These are phyloP conservation scores for Embiotoca jacksoni DNA, from an alignment of 2,113 vertebrate species.

Conservation along the genomic window DNA sequence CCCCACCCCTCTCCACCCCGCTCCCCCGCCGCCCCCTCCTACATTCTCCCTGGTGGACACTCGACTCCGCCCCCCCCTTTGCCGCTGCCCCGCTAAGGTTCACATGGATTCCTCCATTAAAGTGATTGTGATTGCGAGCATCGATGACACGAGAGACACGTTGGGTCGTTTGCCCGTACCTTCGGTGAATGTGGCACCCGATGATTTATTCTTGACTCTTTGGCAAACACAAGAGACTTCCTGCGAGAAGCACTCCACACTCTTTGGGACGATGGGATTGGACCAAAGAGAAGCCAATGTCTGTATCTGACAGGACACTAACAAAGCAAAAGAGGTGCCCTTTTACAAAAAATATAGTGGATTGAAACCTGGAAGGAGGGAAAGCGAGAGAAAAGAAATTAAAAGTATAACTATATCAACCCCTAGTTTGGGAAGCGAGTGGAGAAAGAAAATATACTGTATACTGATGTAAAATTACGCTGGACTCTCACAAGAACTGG, in stretches of 20 bases:
- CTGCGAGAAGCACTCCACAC: slow-evolving; percentile 84
- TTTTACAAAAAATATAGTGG: slow-evolving; percentile 71
- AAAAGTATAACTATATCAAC: slow-evolving; percentile 88
- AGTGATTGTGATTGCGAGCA: slow-evolving; percentile 72
- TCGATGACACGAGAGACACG: slow-evolving; percentile 69
- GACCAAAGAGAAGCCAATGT: slow-evolving; percentile 91
- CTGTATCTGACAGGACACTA: slow-evolving; percentile 91
- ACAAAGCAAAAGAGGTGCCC: slow-evolving; percentile 88
- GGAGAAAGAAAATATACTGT: slow-evolving; percentile 90
- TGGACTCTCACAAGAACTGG: slow-evolving; percentile 97
- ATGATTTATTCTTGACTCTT: slow-evolving; percentile 87
- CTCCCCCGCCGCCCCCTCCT: slow-evolving; percentile 75
- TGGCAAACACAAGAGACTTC: slow-evolving; percentile 83
- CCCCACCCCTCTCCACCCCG: slow-evolving; percentile 75
- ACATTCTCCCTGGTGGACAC: slow-evolving; percentile 83
- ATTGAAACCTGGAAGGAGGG: slow-evolving; percentile 73
- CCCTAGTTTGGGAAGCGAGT: slow-evolving; percentile 83
- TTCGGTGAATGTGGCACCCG: slow-evolving; percentile 85
- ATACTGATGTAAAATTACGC: slow-evolving; percentile 93
- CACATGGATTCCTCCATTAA: slow-evolving; percentile 83
- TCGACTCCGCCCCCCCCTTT: slow-evolving; percentile 85
- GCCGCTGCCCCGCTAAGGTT: slow-evolving; percentile 87
- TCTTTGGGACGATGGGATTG: slow-evolving; percentile 89
- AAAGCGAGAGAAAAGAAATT: slow-evolving; percentile 79
- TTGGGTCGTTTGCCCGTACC: slow-evolving; percentile 71